Base-by-base conservation (phyloP, 2,888 invertebrate species). In the Homarus gammarus region DNA sequence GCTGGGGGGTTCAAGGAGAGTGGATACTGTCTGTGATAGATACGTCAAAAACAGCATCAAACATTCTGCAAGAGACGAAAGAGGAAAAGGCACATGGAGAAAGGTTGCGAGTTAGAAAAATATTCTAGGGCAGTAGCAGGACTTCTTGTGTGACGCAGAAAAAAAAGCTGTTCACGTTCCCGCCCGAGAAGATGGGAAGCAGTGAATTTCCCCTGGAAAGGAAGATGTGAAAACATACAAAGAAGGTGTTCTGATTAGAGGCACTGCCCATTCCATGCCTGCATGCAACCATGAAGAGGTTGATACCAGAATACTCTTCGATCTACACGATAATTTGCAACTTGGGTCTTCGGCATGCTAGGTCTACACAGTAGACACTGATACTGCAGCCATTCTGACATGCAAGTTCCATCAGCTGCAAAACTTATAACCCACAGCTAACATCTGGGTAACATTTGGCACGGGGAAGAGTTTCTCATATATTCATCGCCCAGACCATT, bases 201-300 rank as follows among this genome's bases (percentile, higher is more conserved):
- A 73, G 8, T 10, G 73, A 73, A 8, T 73, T 33, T 12, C 40
- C 8, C 6, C 12, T 33, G 73, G 36, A 22, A 73, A 73, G 36
- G 22, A 31, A 22, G 38, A 73, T 2, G 33, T 40, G 8, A 38
- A 73, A 10, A 33, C 38, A 8, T 38, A 8, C 15, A 36, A 36
- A 0, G 15, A 73, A 33, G 6, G 33, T 10, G 73, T 70, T 18
- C 10, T 56, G 12, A 56, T 15, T 31, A 22, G 70, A 22, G 6
- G 70, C 22, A 70, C 15, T 31, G 31, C 22, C 70, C 70, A 70
- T 31, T 22, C 31, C 31, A 70, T 73, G 38, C 33, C 73, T 33
- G 15, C 38, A 8, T 73, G 73, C 38, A 38, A 73, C 2, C 73
- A 73, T 22, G 73, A 38, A 73, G 73, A 73, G 33, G 73, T 36